phyloP scores from a whole-genome alignment of 2,113 vertebrate species.

The Tringa solitaria region DNA sequence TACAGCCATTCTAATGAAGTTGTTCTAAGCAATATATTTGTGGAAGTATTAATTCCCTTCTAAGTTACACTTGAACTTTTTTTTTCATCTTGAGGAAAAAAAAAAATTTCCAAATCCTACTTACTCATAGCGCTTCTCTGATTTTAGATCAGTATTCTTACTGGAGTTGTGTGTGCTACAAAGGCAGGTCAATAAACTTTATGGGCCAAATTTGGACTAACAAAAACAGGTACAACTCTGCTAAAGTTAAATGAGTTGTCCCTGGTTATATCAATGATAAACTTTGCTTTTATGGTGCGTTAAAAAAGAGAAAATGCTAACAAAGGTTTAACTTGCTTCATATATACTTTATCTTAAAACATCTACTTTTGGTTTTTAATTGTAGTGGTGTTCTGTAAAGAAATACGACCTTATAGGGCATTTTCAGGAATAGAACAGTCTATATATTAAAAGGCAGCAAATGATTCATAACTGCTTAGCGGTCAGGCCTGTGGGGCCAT shows the following conservation, averaged over 20 bases:
- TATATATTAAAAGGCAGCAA: constrained; percentile 91
- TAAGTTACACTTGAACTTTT: neutral
- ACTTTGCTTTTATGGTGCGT: neutral
- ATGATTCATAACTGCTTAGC: constrained; percentile 90
- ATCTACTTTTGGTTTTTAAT: constrained; percentile 73
- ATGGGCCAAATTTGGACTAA: constrained; percentile 6
- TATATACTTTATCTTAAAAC: constrained; percentile 52
- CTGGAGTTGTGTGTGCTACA: constrained; percentile 40
- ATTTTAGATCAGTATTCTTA: neutral
- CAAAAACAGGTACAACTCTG: neutral
- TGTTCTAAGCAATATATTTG: neutral
- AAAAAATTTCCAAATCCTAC: neutral
- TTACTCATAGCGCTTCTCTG: neutral
- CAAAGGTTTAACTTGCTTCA: constrained; percentile 33
- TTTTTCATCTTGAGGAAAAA: neutral
- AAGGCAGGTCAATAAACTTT: constrained; percentile 57
- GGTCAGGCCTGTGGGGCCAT: constrained; percentile 78
- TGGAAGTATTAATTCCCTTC: neutral
- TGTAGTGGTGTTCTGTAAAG: constrained; percentile 80
- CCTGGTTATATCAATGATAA: neutral
- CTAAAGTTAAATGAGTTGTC: neutral
- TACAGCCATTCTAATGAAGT: neutral
- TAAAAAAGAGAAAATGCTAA: constrained; percentile 2
- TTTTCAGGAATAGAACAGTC: constrained; percentile 87
- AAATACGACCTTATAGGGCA: constrained; percentile 79